phyloP scores from a whole-genome alignment of 2,113 vertebrate genomes.

The Dermatemys mawii region DNA sequence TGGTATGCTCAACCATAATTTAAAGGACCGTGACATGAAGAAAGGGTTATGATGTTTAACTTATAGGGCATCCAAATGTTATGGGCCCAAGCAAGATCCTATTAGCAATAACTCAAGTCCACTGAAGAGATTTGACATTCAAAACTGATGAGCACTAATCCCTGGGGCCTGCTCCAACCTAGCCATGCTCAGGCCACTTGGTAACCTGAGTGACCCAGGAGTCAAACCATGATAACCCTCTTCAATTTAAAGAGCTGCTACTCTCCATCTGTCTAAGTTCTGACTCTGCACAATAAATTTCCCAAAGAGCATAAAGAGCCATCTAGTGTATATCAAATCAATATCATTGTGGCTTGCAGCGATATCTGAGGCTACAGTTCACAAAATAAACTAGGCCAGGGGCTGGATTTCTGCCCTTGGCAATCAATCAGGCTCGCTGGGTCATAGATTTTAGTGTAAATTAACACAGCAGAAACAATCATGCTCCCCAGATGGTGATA shows the following conservation, averaged over 20 bases:
- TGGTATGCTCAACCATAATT: constrained; percentile 77
- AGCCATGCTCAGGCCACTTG: constrained; percentile 81
- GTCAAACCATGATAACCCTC: constrained; percentile 84
- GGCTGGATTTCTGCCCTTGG: constrained; percentile 86
- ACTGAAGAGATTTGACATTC: constrained; percentile 85
- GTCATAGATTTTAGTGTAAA: constrained; percentile 90
- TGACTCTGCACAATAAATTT: constrained; percentile 87
- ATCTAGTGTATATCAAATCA: constrained; percentile 90
- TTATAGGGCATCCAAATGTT: constrained; percentile 87
- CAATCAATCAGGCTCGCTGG: constrained; percentile 85
- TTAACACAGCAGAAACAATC: constrained; percentile 87
- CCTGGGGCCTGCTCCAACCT: constrained; percentile 77
- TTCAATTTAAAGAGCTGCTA: constrained; percentile 85
- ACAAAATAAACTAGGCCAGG: constrained; percentile 87
- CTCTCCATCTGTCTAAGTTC: constrained; percentile 79
- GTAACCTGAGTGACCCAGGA: constrained; percentile 83
- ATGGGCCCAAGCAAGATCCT: constrained; percentile 80
- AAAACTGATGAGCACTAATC: constrained; percentile 84
- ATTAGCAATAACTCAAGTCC: constrained; percentile 86
- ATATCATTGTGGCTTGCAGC: constrained; percentile 84
- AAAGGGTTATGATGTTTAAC: constrained; percentile 85
- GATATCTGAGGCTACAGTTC: constrained; percentile 87
- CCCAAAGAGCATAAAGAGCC: constrained; percentile 86
- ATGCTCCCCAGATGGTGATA: constrained; percentile 79
- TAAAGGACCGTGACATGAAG: constrained; percentile 76